A percentile compares a stretch with the other conserved stretches of the same genome.
Evolutionary conservation across 2,888 invertebrate genomes (phyloP).

Genomic region (Gryllus longicercus): DNA sequence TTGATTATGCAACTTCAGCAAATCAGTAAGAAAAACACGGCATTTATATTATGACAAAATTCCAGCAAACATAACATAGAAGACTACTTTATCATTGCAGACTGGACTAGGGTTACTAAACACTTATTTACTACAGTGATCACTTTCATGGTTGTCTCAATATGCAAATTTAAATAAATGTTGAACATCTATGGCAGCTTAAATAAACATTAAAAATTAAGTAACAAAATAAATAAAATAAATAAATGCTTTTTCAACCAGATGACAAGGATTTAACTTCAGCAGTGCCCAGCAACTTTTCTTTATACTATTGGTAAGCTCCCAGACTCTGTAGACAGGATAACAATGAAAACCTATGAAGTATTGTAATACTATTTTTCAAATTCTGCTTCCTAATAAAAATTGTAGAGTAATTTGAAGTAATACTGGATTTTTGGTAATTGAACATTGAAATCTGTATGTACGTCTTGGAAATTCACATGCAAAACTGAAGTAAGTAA

Average conservation of each 20-base stretch:
- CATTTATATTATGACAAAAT: not conserved
- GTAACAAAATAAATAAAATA: constrained; percentile 10
- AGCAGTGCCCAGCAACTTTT: not conserved
- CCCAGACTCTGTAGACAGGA: not conserved
- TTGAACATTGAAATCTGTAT: not conserved
- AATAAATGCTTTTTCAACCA: not conserved
- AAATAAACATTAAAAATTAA: not conserved
- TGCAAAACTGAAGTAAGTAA: not conserved
- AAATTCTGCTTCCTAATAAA: not conserved
- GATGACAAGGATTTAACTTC: not conserved
- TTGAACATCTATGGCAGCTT: not conserved
- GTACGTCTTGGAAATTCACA: not conserved
- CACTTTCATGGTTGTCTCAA: constrained; percentile 6
- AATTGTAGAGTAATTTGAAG: not conserved
- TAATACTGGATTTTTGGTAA: not conserved
- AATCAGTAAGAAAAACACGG: too few relatives aligned
- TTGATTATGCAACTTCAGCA: too few relatives aligned
- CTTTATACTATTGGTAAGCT: not conserved
- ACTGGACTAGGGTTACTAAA: constrained; percentile 8
- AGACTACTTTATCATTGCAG: not conserved
- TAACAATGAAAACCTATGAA: not conserved
- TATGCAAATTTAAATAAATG: constrained; percentile 3
- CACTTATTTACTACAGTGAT: constrained; percentile 2
- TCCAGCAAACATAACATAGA: not conserved
- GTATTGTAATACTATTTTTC: not conserved